phyloP scores from a whole-genome alignment of 2,797 vertebrate genomes.

The Pseudomugil tenellus region DNA sequence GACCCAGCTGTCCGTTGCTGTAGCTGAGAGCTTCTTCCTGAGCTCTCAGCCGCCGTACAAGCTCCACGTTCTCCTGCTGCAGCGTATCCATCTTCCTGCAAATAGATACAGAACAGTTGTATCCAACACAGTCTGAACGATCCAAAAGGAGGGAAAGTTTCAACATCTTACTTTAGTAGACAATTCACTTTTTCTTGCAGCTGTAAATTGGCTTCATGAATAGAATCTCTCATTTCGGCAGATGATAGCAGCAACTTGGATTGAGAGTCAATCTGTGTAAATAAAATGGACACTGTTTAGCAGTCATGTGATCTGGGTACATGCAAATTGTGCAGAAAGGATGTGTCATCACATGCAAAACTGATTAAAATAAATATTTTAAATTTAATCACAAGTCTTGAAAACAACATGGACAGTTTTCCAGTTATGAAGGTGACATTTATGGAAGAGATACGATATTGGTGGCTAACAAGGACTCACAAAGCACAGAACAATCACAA shows the following conservation, averaged over 20 bases:
- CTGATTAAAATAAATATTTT: constrained; percentile 4
- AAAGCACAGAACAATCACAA: constrained; percentile 43
- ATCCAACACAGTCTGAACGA: background rate
- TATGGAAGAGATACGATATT: background rate
- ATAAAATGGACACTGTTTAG: constrained; percentile 13
- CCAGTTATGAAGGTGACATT: background rate
- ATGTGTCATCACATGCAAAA: constrained; percentile 29
- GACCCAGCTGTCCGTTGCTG: constrained; percentile 82
- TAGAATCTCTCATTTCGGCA: constrained; percentile 71
- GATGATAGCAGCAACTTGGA: constrained; percentile 67
- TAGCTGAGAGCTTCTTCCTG: constrained; percentile 85
- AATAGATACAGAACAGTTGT: background rate
- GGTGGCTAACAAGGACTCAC: constrained; percentile 17
- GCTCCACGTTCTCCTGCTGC: constrained; percentile 84
- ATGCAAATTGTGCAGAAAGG: constrained; percentile 1
- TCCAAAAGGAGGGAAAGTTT: background rate
- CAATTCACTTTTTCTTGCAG: constrained; percentile 81
- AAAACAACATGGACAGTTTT: constrained; percentile 15
- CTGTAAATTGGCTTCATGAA: constrained; percentile 80
- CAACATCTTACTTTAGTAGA: constrained; percentile 81
- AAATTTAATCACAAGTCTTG: constrained; percentile 1
- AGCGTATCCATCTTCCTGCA: constrained; percentile 82
- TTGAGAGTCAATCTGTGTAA: constrained; percentile 73
- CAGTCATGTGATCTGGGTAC: background rate
- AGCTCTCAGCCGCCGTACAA: constrained; percentile 79